These are phyloP conservation scores for Margarornis squamiger DNA, from an alignment of 2,797 vertebrate genomes.

Conservation along the genomic window DNA sequence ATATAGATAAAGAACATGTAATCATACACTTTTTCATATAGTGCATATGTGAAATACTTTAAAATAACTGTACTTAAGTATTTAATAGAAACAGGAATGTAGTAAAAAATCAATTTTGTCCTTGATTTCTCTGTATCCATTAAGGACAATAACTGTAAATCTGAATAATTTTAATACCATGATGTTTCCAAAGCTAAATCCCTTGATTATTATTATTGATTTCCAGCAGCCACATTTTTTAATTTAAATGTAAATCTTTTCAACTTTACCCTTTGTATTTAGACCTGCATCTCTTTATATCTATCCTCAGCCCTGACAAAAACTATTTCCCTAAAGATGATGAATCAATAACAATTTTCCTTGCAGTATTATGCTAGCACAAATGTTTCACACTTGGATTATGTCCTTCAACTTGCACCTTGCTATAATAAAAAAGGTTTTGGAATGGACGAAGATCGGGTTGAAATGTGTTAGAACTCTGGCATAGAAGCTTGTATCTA, in stretches of 20 bases:
- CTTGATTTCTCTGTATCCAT: neutral
- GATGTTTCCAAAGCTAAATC: slow-evolving; percentile 16
- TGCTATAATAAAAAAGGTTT: slow-evolving; percentile 37
- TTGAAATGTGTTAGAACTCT: slow-evolving; percentile 2
- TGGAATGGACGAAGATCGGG: slow-evolving; percentile 31
- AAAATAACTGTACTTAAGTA: neutral
- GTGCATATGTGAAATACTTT: neutral
- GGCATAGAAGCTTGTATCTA: neutral
- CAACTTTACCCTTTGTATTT: slow-evolving; percentile 41
- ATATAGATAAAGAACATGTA: neutral
- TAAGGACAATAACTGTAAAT: neutral
- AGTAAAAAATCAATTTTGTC: neutral
- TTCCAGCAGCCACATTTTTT: slow-evolving; percentile 41
- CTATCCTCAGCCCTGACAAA: slow-evolving; percentile 5
- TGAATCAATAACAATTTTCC: slow-evolving; percentile 61
- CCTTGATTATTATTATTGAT: slow-evolving; percentile 56
- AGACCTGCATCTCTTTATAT: neutral
- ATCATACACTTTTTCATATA: neutral
- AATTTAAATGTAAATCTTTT: slow-evolving; percentile 67
- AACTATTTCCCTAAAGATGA: slow-evolving; percentile 39
- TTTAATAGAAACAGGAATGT: neutral
- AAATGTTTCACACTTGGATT: slow-evolving; percentile 53
- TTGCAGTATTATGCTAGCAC: slow-evolving; percentile 3
- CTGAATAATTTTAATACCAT: neutral
- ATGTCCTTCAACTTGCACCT: slow-evolving; percentile 29